Conservation (phyloP, 1,140 invertebrate species). For the Prorops nasuta region DNA sequence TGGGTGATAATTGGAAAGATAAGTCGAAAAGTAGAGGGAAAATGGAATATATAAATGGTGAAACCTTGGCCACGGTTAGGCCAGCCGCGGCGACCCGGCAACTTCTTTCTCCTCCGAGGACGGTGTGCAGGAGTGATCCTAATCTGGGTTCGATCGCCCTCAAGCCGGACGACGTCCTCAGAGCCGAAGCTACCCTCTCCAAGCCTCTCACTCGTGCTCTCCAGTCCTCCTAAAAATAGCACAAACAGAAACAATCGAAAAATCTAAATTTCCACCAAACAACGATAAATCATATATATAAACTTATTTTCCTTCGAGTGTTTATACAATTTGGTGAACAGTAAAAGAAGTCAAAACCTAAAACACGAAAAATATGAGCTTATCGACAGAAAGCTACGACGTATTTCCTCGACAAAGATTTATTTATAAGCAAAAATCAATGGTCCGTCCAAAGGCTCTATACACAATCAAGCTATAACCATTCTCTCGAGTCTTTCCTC, state of each 20-base stretch:
- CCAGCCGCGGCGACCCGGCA: slow-evolving; percentile 62
- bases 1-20: too few species aligned
- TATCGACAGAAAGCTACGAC: too few species aligned
- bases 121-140: slow-evolving; percentile 62
- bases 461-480: too few species aligned
- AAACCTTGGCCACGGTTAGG: slow-evolving; percentile 57
- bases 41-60: neutral
- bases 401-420: too few species aligned
- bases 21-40: too few species aligned
- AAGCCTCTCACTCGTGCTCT: slow-evolving; percentile 60
- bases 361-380: too few species aligned
- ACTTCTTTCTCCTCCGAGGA: slow-evolving; percentile 62
- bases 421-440: too few species aligned
- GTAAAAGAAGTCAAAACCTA: too few species aligned
- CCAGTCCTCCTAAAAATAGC: slow-evolving; percentile 57
- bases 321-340: slow-evolving; percentile 3
- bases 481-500: too few species aligned
- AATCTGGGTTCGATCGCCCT: slow-evolving; percentile 61
- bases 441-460: too few species aligned
- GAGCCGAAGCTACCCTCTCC: slow-evolving; percentile 56
- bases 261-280: too few species aligned
- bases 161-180: slow-evolving; percentile 57
- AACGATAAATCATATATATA: too few species aligned
- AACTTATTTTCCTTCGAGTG: neutral
- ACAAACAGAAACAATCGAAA: neutral